Conservation (phyloP, 2,888 invertebrate genomes). For the Drosophila meridionalis region DNA sequence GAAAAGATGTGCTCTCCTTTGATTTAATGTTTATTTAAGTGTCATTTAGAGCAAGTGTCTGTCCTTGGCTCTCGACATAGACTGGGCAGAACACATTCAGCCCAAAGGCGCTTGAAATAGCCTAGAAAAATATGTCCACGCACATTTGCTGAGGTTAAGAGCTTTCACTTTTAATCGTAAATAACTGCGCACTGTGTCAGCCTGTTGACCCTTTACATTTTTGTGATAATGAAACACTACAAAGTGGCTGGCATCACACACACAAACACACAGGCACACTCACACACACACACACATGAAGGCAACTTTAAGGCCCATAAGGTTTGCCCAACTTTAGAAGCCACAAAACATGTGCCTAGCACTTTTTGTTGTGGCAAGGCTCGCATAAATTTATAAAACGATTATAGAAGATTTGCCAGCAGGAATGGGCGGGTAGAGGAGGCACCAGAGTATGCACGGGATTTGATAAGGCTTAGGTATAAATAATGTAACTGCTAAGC, state of each 20-base stretch:
- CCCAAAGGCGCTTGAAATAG: constrained; percentile 13
- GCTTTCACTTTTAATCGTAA: constrained; percentile 60
- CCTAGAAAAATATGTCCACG: constrained; percentile 50
- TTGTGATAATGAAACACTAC: constrained; percentile 55
- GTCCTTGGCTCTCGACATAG: constrained; percentile 2
- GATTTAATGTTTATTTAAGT: constrained; percentile 26
- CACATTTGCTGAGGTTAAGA: constrained; percentile 57
- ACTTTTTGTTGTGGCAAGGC: constrained; percentile 44
- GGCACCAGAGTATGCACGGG: constrained; percentile 28
- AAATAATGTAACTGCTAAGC: constrained; percentile 76
- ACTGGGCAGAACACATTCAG: constrained; percentile 7
- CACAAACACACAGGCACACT: background rate
- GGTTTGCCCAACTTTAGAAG: constrained; percentile 53
- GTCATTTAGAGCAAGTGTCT: constrained; percentile 24
- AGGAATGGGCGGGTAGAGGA: constrained; percentile 4
- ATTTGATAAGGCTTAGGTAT: constrained; percentile 66
- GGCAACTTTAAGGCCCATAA: constrained; percentile 49
- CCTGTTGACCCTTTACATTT: constrained; percentile 45
- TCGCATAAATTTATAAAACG: constrained; percentile 79
- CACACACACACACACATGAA: background rate
- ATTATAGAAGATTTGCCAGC: constrained; percentile 71
- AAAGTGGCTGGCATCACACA: constrained; percentile 23
- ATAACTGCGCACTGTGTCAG: constrained; percentile 41
- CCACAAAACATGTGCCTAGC: constrained; percentile 66
- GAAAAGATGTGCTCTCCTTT: background rate